Percentiles rank a stretch among this genome's conserved stretches.
These are phyloP conservation scores for Clarias batrachus DNA, from an alignment of 2,113 vertebrate genomes.

Conservation along the genomic window DNA sequence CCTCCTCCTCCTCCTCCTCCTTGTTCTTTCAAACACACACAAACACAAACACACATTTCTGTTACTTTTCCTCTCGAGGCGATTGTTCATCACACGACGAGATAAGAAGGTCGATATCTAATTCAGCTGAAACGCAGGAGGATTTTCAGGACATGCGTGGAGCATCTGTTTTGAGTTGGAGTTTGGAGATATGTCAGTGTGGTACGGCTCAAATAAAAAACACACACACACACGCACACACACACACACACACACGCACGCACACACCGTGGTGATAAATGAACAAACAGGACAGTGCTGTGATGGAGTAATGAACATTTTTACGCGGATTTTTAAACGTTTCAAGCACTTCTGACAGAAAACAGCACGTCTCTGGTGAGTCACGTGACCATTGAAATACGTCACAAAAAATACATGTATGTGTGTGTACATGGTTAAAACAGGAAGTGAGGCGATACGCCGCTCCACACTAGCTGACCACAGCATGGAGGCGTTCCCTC, in stretches of 20 bases:
- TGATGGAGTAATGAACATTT: background rate
- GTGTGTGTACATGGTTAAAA: background rate
- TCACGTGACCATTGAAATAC: background rate
- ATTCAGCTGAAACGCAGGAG: slow-evolving; percentile 45
- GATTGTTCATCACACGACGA: slow-evolving; percentile 7
- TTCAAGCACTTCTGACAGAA: background rate
- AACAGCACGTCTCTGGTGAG: background rate
- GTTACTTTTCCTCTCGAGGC: background rate
- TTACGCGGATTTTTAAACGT: background rate
- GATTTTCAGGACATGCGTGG: slow-evolving; percentile 40
- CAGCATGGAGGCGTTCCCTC: slow-evolving; percentile 20
- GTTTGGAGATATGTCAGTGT: slow-evolving; percentile 37
- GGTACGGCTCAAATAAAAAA: slow-evolving; percentile 43
- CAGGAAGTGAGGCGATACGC: slow-evolving; percentile 15
- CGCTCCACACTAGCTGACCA: background rate
- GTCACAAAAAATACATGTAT: too few relatives aligned
- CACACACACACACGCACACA: slow-evolving; percentile 9
- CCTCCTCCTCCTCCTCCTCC: slow-evolving; percentile 55
- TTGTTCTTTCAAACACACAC: slow-evolving; percentile 45
- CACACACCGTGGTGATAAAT: background rate
- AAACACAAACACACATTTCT: slow-evolving; percentile 25
- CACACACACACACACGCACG: background rate
- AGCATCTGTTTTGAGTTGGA: slow-evolving; percentile 51
- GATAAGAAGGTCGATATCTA: slow-evolving; percentile 29
- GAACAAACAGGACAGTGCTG: slow-evolving; percentile 3